These are phyloP conservation scores for Serrognathus titanus DNA, from an alignment of 2,888 invertebrate genomes.

Conservation along the genomic window DNA sequence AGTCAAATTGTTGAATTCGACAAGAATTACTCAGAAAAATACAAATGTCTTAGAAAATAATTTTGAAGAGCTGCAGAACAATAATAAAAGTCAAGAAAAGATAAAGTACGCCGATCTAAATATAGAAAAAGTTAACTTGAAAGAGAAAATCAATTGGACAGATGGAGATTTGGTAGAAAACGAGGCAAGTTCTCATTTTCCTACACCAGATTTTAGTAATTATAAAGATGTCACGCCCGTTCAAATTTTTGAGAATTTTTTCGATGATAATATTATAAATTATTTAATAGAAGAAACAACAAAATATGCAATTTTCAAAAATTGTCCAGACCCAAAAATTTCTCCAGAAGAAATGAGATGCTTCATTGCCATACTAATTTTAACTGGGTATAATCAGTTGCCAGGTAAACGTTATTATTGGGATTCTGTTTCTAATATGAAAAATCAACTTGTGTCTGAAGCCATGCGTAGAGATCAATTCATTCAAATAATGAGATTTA, in stretches of 20 bases:
- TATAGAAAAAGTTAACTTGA: constrained; percentile 11
- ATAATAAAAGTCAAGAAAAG: too few species aligned
- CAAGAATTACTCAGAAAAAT: too few species aligned
- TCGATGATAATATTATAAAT: not conserved
- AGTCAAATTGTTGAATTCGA: too few species aligned
- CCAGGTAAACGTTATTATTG: not conserved
- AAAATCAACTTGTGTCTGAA: not conserved
- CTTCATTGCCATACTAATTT: not conserved
- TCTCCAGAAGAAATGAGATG: not conserved
- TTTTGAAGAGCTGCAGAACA: too few species aligned
- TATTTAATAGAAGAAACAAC: not conserved
- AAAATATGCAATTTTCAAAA: not conserved
- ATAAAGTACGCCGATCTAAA: too few species aligned
- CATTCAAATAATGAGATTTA: not conserved
- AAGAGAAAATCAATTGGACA: too few species aligned
- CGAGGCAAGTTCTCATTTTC: too few species aligned
- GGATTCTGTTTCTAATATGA: not conserved
- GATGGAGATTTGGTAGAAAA: too few species aligned
- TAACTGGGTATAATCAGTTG: not conserved
- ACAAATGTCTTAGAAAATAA: too few species aligned
- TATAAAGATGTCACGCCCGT: not conserved
- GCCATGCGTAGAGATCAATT: not conserved
- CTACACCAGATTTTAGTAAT: too few species aligned
- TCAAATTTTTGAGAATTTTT: too few species aligned
- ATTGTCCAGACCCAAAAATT: not conserved